These are phyloP conservation scores for Crocallis elinguaria DNA, from an alignment of 2,888 invertebrate species.

Conservation along the genomic window DNA sequence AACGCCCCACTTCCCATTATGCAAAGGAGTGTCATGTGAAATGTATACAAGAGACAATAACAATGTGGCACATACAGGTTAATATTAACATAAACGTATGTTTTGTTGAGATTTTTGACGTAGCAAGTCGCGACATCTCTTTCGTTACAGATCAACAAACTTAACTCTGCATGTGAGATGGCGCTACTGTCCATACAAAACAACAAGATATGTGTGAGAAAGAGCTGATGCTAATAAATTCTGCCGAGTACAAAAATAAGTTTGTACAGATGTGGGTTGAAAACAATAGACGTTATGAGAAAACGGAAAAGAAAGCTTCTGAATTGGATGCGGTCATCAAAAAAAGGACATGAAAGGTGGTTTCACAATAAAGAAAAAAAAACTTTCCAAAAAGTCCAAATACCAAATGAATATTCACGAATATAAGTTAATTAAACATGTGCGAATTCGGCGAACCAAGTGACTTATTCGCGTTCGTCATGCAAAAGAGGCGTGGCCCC, in stretches of 20 bases:
- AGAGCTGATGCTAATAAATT: not conserved
- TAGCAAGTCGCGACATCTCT: constrained; percentile 39
- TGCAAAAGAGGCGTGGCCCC: constrained; percentile 27
- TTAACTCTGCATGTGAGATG: constrained; percentile 6
- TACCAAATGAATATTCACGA: constrained; percentile 25
- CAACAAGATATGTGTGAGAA: not conserved
- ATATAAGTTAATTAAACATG: constrained; percentile 20
- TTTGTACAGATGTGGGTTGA: constrained; percentile 1
- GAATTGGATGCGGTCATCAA: constrained; percentile 17
- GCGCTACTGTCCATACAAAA: constrained; percentile 8
- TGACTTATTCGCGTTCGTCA: constrained; percentile 25
- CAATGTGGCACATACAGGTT: constrained; percentile 64
- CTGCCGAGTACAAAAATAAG: not conserved
- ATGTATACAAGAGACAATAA: constrained; percentile 73
- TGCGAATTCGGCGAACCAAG: constrained; percentile 29
- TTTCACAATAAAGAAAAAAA: constrained; percentile 17
- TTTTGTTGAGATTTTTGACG: constrained; percentile 59
- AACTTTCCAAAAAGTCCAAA: constrained; percentile 22
- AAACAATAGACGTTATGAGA: constrained; percentile 20
- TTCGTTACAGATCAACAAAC: constrained; percentile 41
- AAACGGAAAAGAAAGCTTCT: constrained; percentile 21
- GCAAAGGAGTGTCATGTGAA: constrained; percentile 72
- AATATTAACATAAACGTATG: constrained; percentile 58
- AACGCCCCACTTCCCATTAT: constrained; percentile 78
- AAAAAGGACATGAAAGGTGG: constrained; percentile 23